A percentile compares a stretch with the other conserved stretches of the same genome.
Evolutionary conservation across 1,140 invertebrate genomes (phyloP).

Genomic region (Babylonia areolata): DNA sequence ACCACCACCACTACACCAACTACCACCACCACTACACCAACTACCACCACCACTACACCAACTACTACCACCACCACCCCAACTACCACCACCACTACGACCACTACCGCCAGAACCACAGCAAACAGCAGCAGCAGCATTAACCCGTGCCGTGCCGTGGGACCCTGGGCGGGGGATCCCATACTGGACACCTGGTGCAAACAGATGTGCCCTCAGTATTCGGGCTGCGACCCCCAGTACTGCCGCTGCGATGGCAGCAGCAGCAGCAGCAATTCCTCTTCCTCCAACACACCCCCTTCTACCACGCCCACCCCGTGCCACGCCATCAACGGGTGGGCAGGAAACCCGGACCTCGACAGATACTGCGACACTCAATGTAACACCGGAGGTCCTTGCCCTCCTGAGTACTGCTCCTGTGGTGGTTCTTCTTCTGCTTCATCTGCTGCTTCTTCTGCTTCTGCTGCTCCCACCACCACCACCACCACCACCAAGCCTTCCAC

Average conservation of each 20-base stretch:
- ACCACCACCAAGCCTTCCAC: background rate
- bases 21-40: background rate
- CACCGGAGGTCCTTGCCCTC: background rate
- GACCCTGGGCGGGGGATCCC: slow-evolving; percentile 29
- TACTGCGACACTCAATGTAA: slow-evolving; percentile 11
- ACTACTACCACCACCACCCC: background rate
- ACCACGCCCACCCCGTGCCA: background rate
- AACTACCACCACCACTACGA: background rate
- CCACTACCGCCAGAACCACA: background rate
- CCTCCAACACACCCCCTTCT: background rate
- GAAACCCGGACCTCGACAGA: background rate
- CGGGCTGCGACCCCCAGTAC: slow-evolving; percentile 18
- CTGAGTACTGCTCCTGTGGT: slow-evolving; percentile 23
- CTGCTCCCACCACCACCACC: background rate
- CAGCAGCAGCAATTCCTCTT: background rate
- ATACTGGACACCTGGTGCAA: slow-evolving; percentile 38
- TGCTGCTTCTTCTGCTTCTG: too few species aligned
- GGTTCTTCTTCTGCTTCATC: background rate
- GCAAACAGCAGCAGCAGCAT: too few species aligned
- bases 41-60: background rate
- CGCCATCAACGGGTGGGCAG: slow-evolving; percentile 34
- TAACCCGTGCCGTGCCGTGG: slow-evolving; percentile 30
- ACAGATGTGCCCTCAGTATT: slow-evolving; percentile 19
- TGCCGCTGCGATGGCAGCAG: background rate
- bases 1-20: background rate